Percentiles rank a stretch among this genome's conserved stretches.
Conservation (phyloP, 2,888 invertebrate genomes). For the Eugnorisma glareosa region DNA sequence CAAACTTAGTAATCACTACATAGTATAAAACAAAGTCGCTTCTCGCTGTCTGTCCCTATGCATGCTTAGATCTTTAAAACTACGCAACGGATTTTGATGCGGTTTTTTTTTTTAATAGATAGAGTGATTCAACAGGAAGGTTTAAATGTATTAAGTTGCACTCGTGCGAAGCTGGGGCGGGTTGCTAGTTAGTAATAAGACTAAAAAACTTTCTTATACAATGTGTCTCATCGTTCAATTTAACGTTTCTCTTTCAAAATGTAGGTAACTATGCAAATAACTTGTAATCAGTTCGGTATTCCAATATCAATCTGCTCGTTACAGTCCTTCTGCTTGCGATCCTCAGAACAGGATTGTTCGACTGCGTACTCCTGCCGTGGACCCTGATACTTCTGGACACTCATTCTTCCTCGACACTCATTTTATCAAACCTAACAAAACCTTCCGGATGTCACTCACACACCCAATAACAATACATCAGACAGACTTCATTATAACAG, state of each 20-base stretch:
- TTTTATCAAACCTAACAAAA: not conserved
- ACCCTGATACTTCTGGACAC: not conserved
- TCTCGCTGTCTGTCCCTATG: too few species aligned
- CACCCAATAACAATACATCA: conserved; percentile 4
- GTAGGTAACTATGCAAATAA: not conserved
- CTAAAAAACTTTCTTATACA: not conserved
- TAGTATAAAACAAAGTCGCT: too few species aligned
- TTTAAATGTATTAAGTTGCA: too few species aligned
- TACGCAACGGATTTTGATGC: too few species aligned
- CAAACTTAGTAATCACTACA: too few species aligned
- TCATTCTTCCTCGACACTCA: not conserved
- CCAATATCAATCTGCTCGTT: not conserved
- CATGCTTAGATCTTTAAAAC: too few species aligned
- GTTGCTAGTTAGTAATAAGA: not conserved
- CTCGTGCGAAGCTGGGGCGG: too few species aligned
- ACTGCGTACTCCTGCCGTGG: not conserved
- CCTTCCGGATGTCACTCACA: not conserved
- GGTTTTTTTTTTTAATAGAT: too few species aligned
- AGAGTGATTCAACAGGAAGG: too few species aligned
- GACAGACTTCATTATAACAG: conserved; percentile 17
- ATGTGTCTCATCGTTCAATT: not conserved
- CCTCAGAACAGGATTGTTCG: not conserved
- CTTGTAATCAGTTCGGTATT: not conserved
- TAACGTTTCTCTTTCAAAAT: not conserved
- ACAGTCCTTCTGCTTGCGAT: not conserved